These are phyloP conservation scores for Ictalurus furcatus DNA, from an alignment of 2,113 vertebrate species.

Conservation along the genomic window DNA sequence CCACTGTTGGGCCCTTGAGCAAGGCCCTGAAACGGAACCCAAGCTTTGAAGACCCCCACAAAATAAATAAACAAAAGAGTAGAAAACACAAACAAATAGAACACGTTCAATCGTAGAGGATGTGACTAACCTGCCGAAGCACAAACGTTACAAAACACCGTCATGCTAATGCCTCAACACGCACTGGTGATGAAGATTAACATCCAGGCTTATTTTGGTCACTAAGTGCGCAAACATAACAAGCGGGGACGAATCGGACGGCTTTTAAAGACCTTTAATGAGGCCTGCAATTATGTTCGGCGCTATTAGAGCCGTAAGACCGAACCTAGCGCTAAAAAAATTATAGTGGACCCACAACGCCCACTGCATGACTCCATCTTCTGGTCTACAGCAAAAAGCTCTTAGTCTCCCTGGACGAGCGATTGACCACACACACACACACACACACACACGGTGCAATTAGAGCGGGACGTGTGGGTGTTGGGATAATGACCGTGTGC, in stretches of 20 bases:
- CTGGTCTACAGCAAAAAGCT: constrained; percentile 22
- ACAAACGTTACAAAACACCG: background rate
- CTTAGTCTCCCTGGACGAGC: constrained; percentile 7
- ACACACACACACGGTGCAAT: constrained; percentile 7
- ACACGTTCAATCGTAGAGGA: background rate
- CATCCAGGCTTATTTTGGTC: background rate
- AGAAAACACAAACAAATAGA: background rate
- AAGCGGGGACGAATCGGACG: background rate
- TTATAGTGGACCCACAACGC: constrained; percentile 20
- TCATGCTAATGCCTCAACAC: background rate
- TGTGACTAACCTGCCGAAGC: background rate
- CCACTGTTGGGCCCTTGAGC: too few species aligned
- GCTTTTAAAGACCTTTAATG: constrained; percentile 33
- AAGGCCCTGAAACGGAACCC: too few species aligned
- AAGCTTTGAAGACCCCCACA: too few species aligned
- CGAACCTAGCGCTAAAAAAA: background rate
- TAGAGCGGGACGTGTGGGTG: constrained; percentile 38
- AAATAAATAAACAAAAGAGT: too few species aligned
- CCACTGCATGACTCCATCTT: constrained; percentile 33
- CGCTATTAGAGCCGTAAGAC: background rate
- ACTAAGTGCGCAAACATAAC: background rate
- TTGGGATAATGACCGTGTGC: constrained; percentile 36
- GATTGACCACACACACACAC: background rate
- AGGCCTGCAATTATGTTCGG: constrained; percentile 24
- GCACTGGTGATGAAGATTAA: background rate